Evolutionary conservation across 2,113 vertebrate genomes (phyloP), one percentile per base, ranked within the genome.

Genomic region (Chloropsis cyanopogon): DNA sequence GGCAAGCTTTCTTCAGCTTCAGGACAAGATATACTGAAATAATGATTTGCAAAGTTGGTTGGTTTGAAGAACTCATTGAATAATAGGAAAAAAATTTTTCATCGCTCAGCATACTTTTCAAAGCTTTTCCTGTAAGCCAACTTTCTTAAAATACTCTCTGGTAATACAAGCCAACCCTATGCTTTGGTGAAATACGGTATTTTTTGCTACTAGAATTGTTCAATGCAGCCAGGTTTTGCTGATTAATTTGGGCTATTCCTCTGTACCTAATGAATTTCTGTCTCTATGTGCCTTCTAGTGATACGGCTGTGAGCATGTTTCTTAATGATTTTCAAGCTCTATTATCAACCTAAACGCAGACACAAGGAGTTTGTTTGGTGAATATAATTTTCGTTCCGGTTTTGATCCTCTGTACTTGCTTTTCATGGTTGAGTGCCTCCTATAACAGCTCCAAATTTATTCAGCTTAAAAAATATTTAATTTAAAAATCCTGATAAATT

Each of bases 301-400:
- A 81, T 69, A 73, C 33, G n/a, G 14, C 59, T 88, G 41, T 72
- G 24, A 91, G 33, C 31, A 57, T 77, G 29, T 19, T 80, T 21
- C 54, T 77, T 86, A 90, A n/a, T 80, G 87, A 77, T 93, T 94
- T 95, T 59, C 56, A 86, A 60, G 92, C 86, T 42, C 15, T 77
- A 26, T 89, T 91, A 86, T 79, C 78, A 89, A 61, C 44, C 50
- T 88, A 46, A 71, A 76, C 4, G 8, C 79, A 83, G 35, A 23
- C 68, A 56, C 56, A 78, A 64, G 47, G 20, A 72, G 31, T 44
- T 87, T 70, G 28, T 64, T 86, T 53, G 39, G 25, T 64, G 60
- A 64, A 83, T 71, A 29, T 63, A 46, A 39, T 60, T 93, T 85
- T 69, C 92, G 11, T 82, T 91, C 65, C 22, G 4, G 24, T 90